These are phyloP conservation scores for Anoplopoma fimbria DNA, from an alignment of 2,113 vertebrate species.

Conservation along the genomic window DNA sequence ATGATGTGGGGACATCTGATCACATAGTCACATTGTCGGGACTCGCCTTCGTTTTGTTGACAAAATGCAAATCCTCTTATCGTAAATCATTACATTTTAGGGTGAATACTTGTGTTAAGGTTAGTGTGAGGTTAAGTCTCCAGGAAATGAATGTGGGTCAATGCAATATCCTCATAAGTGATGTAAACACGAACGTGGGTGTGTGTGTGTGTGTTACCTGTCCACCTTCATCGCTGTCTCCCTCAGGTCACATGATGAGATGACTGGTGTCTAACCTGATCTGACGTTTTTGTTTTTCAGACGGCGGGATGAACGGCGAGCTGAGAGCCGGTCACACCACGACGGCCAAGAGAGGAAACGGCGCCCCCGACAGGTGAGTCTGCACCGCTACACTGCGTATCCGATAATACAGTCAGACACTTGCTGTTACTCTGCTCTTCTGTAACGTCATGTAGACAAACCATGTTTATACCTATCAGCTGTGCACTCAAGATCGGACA, in stretches of 20 bases:
- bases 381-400: too few species aligned
- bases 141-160: too few species aligned
- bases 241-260: background rate
- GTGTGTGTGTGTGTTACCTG: constrained; percentile 16
- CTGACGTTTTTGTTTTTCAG: constrained; percentile 37
- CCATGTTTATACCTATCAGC: too few species aligned
- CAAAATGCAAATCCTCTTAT: background rate
- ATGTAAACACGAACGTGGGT: background rate
- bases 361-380: constrained; percentile 53
- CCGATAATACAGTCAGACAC: too few species aligned
- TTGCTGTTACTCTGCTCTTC: too few species aligned
- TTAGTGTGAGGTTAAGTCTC: too few species aligned
- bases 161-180: too few species aligned
- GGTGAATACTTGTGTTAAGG: too few species aligned
- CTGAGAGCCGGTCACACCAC: constrained; percentile 41
- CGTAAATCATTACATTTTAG: too few species aligned
- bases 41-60: background rate
- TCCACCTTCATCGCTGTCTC: constrained; percentile 3
- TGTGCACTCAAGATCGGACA: too few species aligned
- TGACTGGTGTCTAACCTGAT: background rate
- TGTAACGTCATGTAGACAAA: too few species aligned
- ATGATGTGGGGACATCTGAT: too few species aligned
- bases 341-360: constrained; percentile 50
- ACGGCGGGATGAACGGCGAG: constrained; percentile 60
- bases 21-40: background rate